Evolutionary conservation across 2,888 invertebrate genomes (phyloP).

Genomic region (Parasteatoda lunata): DNA sequence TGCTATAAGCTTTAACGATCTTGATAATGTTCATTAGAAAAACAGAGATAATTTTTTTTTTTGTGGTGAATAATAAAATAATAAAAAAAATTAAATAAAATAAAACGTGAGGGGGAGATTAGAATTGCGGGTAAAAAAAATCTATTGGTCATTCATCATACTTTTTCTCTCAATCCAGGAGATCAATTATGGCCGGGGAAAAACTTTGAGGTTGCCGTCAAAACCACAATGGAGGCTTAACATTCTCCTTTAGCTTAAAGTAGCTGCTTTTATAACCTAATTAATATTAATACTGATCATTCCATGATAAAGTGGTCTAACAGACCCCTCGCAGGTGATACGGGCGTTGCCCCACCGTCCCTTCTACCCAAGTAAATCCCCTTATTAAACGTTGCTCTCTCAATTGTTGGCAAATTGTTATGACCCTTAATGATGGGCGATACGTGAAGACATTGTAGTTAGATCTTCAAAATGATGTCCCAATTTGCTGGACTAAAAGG

Average conservation of each 20-base stretch:
- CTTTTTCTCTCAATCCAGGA: not conserved
- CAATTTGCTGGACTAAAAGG: too few relatives aligned
- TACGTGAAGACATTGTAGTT: not conserved
- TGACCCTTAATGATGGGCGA: constrained; percentile 14
- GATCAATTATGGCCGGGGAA: too few relatives aligned
- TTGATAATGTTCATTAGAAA: too few relatives aligned
- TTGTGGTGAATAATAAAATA: not conserved
- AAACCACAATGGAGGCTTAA: constrained; percentile 18
- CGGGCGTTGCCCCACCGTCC: constrained; percentile 46
- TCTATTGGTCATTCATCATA: not conserved
- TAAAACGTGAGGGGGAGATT: not conserved
- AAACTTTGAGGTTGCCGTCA: too few relatives aligned
- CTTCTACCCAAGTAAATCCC: constrained; percentile 28
- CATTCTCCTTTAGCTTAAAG: constrained; percentile 25
- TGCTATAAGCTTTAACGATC: too few relatives aligned
- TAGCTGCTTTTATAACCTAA: constrained; percentile 62
- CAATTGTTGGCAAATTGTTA: constrained; percentile 49
- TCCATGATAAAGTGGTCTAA: constrained; percentile 56
- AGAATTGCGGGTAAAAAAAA: not conserved
- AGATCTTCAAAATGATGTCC: too few relatives aligned
- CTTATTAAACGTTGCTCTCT: constrained; percentile 38
- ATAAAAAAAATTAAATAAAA: not conserved
- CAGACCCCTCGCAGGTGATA: constrained; percentile 53
- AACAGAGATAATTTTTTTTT: too few relatives aligned
- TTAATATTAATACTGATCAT: constrained; percentile 68